A percentile compares a stretch with the other conserved stretches of the same genome.
phyloP scores from a whole-genome alignment of 2,888 invertebrate species.

The Polia nebulosa region DNA sequence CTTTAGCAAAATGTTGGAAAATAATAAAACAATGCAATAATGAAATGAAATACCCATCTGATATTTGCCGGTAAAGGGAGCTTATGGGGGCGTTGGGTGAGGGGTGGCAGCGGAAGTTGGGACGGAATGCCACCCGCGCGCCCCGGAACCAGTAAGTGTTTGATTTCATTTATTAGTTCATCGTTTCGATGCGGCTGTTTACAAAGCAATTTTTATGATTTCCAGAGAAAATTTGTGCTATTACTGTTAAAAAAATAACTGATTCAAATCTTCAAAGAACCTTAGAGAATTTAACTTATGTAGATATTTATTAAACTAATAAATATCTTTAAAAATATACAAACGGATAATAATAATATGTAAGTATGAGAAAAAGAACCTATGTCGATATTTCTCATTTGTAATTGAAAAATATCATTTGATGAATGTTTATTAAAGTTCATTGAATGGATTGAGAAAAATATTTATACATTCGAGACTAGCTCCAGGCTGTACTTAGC shows the following conservation, averaged over 20 bases:
- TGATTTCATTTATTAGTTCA: not conserved
- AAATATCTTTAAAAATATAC: not conserved
- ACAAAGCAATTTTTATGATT: not conserved
- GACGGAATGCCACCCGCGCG: not conserved
- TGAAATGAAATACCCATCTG: not conserved
- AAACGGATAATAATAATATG: no score
- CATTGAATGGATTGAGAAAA: not conserved
- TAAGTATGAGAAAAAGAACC: no score
- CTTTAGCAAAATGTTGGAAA: not conserved
- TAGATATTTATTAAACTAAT: no score
- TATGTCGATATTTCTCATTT: no score
- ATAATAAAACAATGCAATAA: not conserved
- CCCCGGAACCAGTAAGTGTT: not conserved
- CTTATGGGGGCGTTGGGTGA: not conserved
- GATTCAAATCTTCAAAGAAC: not conserved
- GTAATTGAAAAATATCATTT: not conserved
- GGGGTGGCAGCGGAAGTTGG: not conserved
- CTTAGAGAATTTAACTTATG: no score
- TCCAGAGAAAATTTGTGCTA: not conserved
- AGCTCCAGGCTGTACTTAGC: not conserved
- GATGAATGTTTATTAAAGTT: not conserved
- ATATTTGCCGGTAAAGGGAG: not conserved
- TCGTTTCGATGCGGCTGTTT: not conserved
- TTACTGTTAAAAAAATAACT: no score
- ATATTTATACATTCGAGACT: not conserved